These are phyloP conservation scores for Hypercompe scribonia DNA, from an alignment of 2,888 invertebrate genomes.

Conservation along the genomic window DNA sequence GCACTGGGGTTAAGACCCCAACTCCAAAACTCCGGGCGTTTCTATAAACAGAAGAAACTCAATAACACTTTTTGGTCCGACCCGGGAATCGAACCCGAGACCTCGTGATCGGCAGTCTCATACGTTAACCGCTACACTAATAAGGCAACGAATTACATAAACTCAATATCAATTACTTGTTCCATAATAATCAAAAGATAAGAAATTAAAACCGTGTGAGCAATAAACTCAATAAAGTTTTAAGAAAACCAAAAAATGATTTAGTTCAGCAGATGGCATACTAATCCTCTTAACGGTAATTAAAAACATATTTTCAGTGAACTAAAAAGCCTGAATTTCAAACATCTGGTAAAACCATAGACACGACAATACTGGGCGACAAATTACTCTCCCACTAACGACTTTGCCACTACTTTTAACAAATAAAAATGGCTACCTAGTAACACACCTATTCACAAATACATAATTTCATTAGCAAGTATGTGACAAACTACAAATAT, in stretches of 20 bases:
- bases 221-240: too few species aligned
- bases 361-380: not conserved
- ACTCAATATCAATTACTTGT: not conserved
- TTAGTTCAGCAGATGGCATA: not conserved
- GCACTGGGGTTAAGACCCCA: too few species aligned
- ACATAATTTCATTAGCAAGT: too few species aligned
- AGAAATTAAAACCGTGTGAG: not conserved
- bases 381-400: slow-evolving; percentile 29
- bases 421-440: slow-evolving; percentile 21
- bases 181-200: not conserved
- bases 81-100: too few species aligned
- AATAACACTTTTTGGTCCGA: too few species aligned
- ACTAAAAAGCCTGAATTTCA: not conserved
- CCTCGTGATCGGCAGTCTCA: too few species aligned
- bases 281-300: not conserved
- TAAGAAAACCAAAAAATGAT: not conserved
- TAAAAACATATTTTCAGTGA: not conserved
- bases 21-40: too few species aligned
- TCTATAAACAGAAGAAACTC: too few species aligned
- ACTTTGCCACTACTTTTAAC: slow-evolving; percentile 30
- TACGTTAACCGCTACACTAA: too few species aligned
- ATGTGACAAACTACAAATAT: not conserved
- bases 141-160: too few species aligned
- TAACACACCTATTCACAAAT: too few species aligned
- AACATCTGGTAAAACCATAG: not conserved